Evolutionary conservation across 2,888 invertebrate species (phyloP), one percentile per base, ranked within the genome.

Genomic region (Hirtodrosophila cameraria): DNA sequence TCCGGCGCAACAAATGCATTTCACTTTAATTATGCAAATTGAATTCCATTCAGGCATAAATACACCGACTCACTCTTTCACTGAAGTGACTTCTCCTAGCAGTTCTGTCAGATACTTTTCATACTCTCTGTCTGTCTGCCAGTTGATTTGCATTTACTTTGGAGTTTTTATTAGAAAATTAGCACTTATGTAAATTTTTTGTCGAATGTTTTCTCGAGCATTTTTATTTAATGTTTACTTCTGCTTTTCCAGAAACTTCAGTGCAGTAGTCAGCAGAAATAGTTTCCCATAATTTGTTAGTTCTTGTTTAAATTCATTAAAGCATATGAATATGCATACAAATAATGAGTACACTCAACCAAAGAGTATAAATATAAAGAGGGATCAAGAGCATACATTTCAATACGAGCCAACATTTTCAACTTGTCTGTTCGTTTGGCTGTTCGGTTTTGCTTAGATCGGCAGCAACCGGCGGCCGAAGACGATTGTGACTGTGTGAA

Each of bases 21-120:
- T 81, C 49, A 50, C 53, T 75, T 81, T 78, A 79, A 79, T 81
- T 79, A 79, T 79, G 79, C 67, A 79, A 81, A 79, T 79, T 81
- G 75, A 78, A 69, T 63, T 81, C 48, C 75, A 65, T 69, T 75
- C 69, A 60, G 55, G 65, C 79, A 75, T 75, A 75, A 81, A 79
- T 73, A 59, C 54, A 66, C 43, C 15, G 8, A 25, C 46, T 33
- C 31, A 33, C 45, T 28, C 28, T 38, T 38, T 54, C 45, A 23
- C 39, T 33, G 18, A 31, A 46, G 45, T 49, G 39, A 33, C 41
- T 30, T 38, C 23, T 5, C 13, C 33, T 23, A n/a, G 0, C 12
- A 13, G 15, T 5, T 31, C 35, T 38, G 20, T 36, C 45, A 33
- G 15, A 3, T 36, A 3, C 13, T 11, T 8, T 13, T 8, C 7